A percentile compares a stretch with the other conserved stretches of the same genome.
These are phyloP conservation scores for Mesoligia furuncula DNA, from an alignment of 2,888 invertebrate genomes.

Conservation along the genomic window DNA sequence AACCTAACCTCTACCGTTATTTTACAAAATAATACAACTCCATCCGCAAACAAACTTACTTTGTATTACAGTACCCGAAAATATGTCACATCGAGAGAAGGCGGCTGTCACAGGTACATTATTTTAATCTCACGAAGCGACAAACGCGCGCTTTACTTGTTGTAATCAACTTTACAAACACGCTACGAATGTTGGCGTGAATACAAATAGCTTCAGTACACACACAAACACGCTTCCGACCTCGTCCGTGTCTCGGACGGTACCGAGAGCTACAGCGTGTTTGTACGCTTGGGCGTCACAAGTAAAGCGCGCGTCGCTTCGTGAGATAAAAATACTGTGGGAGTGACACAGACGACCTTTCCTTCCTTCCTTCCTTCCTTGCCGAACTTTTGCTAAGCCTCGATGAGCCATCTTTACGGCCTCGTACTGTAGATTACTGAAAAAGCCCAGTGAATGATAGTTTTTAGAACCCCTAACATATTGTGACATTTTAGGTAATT, in stretches of 20 bases:
- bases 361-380: too few species aligned
- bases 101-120: background rate
- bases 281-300: background rate
- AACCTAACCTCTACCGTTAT: constrained; percentile 60
- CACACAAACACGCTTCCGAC: background rate
- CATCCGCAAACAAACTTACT: constrained; percentile 50
- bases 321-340: background rate
- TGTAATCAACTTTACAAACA: background rate
- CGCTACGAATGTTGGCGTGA: background rate
- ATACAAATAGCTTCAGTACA: background rate
- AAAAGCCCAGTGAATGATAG: constrained; percentile 26
- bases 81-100: constrained; percentile 2
- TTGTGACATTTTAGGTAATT: constrained; percentile 18
- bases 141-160: background rate
- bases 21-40: constrained; percentile 69
- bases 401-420: constrained; percentile 5
- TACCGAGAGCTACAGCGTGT: background rate
- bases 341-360: background rate
- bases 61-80: constrained; percentile 24
- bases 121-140: background rate
- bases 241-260: background rate
- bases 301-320: background rate
- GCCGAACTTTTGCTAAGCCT: too few species aligned
- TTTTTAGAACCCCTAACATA: constrained; percentile 17
- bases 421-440: background rate